A percentile compares a stretch with the other conserved stretches of the same genome.
These are phyloP conservation scores for Falcaria lacertinaria DNA, from an alignment of 2,888 invertebrate genomes.

Conservation along the genomic window DNA sequence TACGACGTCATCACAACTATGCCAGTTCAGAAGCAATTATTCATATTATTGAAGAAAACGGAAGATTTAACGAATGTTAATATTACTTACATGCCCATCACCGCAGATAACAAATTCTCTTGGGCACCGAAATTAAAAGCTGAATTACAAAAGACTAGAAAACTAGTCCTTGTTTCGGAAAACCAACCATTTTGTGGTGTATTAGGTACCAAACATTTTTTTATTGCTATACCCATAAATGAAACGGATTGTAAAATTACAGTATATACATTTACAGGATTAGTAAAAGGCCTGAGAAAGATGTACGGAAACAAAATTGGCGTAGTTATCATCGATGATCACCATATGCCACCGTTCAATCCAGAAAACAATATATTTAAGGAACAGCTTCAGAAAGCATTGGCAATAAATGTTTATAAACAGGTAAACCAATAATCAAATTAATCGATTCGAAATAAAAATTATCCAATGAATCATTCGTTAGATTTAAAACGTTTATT, in stretches of 20 bases:
- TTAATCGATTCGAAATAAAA: no score
- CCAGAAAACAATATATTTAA: slow-evolving; percentile 58
- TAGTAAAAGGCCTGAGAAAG: slow-evolving; percentile 83
- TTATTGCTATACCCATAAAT: background rate
- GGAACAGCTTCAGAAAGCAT: slow-evolving; percentile 74
- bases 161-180: slow-evolving; percentile 25
- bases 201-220: slow-evolving; percentile 14
- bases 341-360: slow-evolving; percentile 64
- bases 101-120: slow-evolving; percentile 20
- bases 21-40: slow-evolving; percentile 12
- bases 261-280: slow-evolving; percentile 61
- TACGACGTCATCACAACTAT: slow-evolving; percentile 21
- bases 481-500: background rate
- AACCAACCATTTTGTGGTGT: slow-evolving; percentile 24
- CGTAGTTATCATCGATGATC: slow-evolving; percentile 63
- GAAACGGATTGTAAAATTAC: no score
- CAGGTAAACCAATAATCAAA: no score
- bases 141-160: slow-evolving; percentile 21
- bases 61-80: slow-evolving; percentile 11
- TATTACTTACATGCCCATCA: slow-evolving; percentile 18
- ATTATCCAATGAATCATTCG: background rate
- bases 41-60: slow-evolving; percentile 21
- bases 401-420: slow-evolving; percentile 81
- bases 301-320: slow-evolving; percentile 69
- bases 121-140: slow-evolving; percentile 20